Conservation (phyloP, 2,888 invertebrate genomes). For the Philaethria dido region DNA sequence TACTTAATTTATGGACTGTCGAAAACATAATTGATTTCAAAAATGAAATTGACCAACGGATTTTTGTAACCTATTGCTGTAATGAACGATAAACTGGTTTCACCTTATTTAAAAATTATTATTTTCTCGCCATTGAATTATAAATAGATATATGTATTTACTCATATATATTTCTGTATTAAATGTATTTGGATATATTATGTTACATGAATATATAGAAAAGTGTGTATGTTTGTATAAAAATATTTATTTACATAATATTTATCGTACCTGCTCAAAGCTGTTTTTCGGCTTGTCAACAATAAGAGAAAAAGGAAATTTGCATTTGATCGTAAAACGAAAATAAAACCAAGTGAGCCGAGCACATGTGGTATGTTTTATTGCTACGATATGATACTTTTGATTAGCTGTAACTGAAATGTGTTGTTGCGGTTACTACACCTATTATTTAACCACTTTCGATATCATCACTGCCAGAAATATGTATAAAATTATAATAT, state of each 20-base stretch:
- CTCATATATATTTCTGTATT: not conserved
- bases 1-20: not conserved
- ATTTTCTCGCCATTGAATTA: not conserved
- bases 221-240: constrained; percentile 14
- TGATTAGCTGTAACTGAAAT: constrained; percentile 31
- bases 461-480: not conserved
- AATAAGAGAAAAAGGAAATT: constrained; percentile 53
- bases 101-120: not conserved
- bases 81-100: constrained; percentile 15
- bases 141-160: not conserved
- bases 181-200: not conserved
- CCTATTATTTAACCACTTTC: not conserved
- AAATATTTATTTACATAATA: constrained; percentile 7
- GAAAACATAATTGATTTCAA: constrained; percentile 22
- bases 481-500: not conserved
- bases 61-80: constrained; percentile 10
- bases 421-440: not conserved
- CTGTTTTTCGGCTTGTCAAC: constrained; percentile 42
- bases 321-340: constrained; percentile 63
- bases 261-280: constrained; percentile 14
- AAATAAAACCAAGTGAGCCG: constrained; percentile 61
- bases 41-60: constrained; percentile 12
- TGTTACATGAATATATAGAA: not conserved
- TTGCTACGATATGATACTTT: constrained; percentile 47
- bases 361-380: constrained; percentile 56